Conservation (phyloP, 92 coral and sea anemone genomes). For the Chrysogorgia sp. region DNA sequence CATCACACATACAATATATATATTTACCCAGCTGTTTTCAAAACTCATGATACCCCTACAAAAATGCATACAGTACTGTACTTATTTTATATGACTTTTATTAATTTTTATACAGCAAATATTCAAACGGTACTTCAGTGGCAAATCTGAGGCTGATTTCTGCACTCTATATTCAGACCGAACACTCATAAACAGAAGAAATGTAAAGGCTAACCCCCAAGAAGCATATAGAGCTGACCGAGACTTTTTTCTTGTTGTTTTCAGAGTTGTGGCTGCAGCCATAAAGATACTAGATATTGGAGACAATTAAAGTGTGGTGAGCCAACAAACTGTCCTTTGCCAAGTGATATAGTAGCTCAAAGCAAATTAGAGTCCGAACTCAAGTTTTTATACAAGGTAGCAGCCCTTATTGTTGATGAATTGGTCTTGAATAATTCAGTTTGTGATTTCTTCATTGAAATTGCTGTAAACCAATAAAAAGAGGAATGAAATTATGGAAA, state of each 20-base stretch:
- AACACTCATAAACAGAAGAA: constrained; percentile 56
- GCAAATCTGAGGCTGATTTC: constrained; percentile 50
- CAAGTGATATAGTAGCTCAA: constrained; percentile 34
- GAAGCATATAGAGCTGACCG: constrained; percentile 59
- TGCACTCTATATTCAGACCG: constrained; percentile 60
- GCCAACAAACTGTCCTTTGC: constrained; percentile 47
- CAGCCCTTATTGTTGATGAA: constrained; percentile 60
- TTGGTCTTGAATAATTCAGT: constrained; percentile 11
- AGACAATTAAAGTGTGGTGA: constrained; percentile 40
- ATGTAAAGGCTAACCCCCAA: constrained; percentile 60
- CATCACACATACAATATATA: no score
- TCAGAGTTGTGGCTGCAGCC: constrained; percentile 61
- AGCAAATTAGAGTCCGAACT: constrained; percentile 37
- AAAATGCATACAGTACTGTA: not conserved
- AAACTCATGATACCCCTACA: no score
- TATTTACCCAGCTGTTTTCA: no score
- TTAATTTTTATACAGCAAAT: constrained; percentile 43
- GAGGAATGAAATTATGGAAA: not conserved
- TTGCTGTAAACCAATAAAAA: constrained; percentile 28
- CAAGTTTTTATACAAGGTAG: constrained; percentile 53
- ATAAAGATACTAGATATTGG: constrained; percentile 47
- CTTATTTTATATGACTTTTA: not conserved
- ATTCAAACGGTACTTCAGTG: constrained; percentile 53
- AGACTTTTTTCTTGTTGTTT: constrained; percentile 57
- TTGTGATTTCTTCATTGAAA: constrained; percentile 20